These are phyloP conservation scores for Diabrotica balteata DNA, from an alignment of 2,888 invertebrate genomes.

Conservation along the genomic window DNA sequence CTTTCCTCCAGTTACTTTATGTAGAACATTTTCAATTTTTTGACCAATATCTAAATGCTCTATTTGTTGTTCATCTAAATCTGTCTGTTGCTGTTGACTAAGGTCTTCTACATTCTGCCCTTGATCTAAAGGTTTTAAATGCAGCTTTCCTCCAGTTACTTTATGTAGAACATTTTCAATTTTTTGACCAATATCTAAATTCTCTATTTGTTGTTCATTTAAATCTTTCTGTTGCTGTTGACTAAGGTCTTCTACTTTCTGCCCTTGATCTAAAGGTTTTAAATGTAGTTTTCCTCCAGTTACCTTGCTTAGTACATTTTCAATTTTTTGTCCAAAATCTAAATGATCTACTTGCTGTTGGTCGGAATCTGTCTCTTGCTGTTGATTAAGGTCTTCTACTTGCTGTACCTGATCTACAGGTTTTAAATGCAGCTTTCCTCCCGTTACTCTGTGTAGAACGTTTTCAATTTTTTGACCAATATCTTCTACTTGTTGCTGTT, in stretches of 20 bases:
- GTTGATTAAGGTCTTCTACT: not conserved
- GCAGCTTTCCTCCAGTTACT: conserved; percentile 31
- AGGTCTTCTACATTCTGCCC: conserved; percentile 29
- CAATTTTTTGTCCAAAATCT: conserved; percentile 41
- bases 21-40: conserved; percentile 26
- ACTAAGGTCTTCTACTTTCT: conserved; percentile 26
- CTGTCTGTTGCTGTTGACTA: conserved; percentile 13
- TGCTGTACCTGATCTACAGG: not conserved
- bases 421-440: not conserved
- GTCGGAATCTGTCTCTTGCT: conserved; percentile 22
- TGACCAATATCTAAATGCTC: conserved; percentile 38
- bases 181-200: conserved; percentile 40
- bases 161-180: conserved; percentile 11
- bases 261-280: conserved; percentile 11
- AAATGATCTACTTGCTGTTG: conserved; percentile 30
- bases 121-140: conserved; percentile 6
- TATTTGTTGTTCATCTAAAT: conserved; percentile 21
- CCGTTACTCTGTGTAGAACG: not conserved
- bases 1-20: conserved; percentile 25
- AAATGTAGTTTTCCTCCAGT: conserved; percentile 31
- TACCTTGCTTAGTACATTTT: conserved; percentile 8
- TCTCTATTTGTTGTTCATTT: conserved; percentile 24
- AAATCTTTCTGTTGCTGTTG: conserved; percentile 9
- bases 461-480: not conserved
- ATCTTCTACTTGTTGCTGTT: not conserved